Evolutionary conservation across 2,797 vertebrate genomes (phyloP).

Genomic region (Anisognathus igniventris): DNA sequence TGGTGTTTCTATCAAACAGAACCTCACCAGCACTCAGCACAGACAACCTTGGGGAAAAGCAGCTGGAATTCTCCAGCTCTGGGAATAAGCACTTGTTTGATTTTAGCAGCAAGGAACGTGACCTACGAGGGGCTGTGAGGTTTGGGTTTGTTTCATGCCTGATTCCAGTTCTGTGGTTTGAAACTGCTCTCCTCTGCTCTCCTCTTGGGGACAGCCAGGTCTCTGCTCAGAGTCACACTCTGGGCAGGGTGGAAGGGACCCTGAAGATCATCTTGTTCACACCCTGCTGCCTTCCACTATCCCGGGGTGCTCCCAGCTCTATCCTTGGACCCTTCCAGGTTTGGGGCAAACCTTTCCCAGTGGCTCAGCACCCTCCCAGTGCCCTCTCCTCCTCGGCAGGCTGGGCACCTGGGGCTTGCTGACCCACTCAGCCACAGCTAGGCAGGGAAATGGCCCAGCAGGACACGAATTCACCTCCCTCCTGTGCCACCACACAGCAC

Average conservation of each 20-base stretch:
- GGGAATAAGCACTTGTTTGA: neutral
- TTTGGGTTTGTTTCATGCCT: neutral
- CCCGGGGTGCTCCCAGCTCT: neutral
- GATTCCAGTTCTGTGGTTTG: neutral
- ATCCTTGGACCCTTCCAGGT: neutral
- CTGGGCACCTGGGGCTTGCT: accelerated
- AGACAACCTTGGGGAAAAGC: neutral
- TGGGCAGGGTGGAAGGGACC: neutral
- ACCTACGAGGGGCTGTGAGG: neutral
- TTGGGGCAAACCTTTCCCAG: neutral
- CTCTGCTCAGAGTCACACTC: neutral
- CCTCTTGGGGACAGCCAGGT: neutral
- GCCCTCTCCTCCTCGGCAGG: neutral
- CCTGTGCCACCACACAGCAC: accelerated
- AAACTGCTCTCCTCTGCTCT: neutral
- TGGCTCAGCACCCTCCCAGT: neutral
- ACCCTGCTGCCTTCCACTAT: neutral
- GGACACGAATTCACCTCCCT: neutral
- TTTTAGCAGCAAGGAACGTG: neutral
- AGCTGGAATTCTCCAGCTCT: neutral
- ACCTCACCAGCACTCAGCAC: neutral
- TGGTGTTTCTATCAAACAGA: neutral
- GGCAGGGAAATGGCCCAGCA: neutral
- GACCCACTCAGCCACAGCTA: accelerated
- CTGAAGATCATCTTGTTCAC: too few relatives aligned